These are phyloP conservation scores for Laupala kohalensis DNA, from an alignment of 1,140 invertebrate genomes.

Conservation along the genomic window DNA sequence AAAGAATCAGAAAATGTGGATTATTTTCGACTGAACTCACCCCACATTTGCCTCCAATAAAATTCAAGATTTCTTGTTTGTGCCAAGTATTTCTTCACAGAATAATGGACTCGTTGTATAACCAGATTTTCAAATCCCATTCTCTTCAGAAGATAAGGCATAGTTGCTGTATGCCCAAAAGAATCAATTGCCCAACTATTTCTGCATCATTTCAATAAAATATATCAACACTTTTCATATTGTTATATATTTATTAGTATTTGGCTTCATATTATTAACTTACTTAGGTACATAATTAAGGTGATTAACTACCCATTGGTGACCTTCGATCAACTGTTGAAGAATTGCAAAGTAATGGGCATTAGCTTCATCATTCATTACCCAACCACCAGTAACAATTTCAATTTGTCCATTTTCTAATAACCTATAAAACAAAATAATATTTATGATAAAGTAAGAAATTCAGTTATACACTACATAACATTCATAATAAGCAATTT, in stretches of 20 bases:
- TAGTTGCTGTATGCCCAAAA: conserved; percentile 79
- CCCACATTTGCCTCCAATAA: conserved; percentile 90
- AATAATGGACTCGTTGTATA: conserved; percentile 91
- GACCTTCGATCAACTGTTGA: conserved; percentile 84
- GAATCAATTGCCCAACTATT: conserved; percentile 92
- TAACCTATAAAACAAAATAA: conserved; percentile 28
- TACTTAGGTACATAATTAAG: conserved; percentile 66
- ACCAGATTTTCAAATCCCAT: conserved; percentile 76
- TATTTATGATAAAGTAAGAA: background rate
- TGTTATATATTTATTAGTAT: background rate
- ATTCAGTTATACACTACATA: background rate
- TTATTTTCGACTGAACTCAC: conserved; percentile 31
- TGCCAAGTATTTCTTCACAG: conserved; percentile 84
- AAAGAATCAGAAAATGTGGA: too few relatives aligned
- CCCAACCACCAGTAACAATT: conserved; percentile 93
- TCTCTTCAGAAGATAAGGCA: conserved; percentile 76
- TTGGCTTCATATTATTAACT: conserved; percentile 16
- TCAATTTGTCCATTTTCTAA: conserved; percentile 55
- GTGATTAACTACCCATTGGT: conserved; percentile 81
- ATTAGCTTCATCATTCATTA: conserved; percentile 96
- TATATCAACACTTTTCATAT: background rate
- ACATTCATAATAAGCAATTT: background rate
- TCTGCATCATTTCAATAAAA: conserved; percentile 18
- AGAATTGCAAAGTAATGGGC: conserved; percentile 83
- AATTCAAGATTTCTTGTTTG: conserved; percentile 77